Evolutionary conservation across 2,888 invertebrate species (phyloP), one percentile per base, ranked within the genome.

Genomic region (Masnerella sp.): DNA sequence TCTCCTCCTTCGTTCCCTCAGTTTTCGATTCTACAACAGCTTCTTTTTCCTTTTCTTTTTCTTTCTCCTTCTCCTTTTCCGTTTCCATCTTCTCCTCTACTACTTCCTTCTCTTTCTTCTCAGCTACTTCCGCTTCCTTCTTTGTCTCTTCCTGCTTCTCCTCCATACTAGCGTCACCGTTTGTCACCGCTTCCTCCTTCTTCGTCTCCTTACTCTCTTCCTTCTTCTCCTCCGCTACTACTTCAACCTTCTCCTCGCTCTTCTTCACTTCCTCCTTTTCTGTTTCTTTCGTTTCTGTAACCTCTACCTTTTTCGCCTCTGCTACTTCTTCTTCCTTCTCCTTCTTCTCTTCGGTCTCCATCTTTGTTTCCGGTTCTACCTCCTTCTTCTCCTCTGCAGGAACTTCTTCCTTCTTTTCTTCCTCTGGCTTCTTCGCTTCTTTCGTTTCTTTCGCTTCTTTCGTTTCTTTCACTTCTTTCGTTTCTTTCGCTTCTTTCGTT

Each of bases 21-120:
- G 9, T 75, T 40, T 79, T 82, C 52, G 64, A n/a, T n/a, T n/a
- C n/a, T n/a, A n/a, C 69, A 54, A 72, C 79, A 2, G 78, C 80
- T 52, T 30, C 18, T 20, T 25, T 51, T 43, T 47, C 2, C 22
- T 12, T 51, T 30, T 30, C 38, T 38, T 38, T 25, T 45, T 38
- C n/a, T 12, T 64, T 74, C 2, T 69, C 20, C 22, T 43, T 73
- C 7, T 65, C 74, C 15, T 59, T 70, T 8, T 75, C 68, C 22
- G 64, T 15, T 76, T 7, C 52, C 28, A 18, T 78, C 8, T 59
- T 38, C 5, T 64, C 36, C 5, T 22, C 47, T n/a, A 67, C 59
- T 15, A 43, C 58, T 25, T 76, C 78, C 11, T 34, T 69, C 0
- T 56, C 64, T 2, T 59, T 30, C 15, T 76, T 69, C 17, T 56